Evolutionary conservation across 2,888 invertebrate species (phyloP), one percentile per base, ranked within the genome.

Genomic region (Molorchus minor): DNA sequence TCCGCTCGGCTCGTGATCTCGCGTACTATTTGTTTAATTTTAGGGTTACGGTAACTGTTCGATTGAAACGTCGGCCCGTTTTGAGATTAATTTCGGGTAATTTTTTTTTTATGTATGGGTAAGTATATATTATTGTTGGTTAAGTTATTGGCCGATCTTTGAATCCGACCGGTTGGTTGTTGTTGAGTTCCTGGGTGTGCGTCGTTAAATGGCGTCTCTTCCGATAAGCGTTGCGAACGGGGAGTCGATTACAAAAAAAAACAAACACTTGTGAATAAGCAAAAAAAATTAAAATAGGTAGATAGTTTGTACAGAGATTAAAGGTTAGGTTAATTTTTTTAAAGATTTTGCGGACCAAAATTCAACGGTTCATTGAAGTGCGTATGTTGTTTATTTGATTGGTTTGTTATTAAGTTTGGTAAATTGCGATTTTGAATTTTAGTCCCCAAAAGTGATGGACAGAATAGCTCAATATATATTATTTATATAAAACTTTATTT

Each of bases 251-350:
- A n/a, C n/a, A n/a, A n/a, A n/a, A n/a, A n/a, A n/a, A n/a, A n/a
- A 68, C 65, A 70, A 73, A 72, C 71, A 73, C 73, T 64, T 73
- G 73, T 73, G 71, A 72, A 72, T 72, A 72, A 60, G 56, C 30
- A 60, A 60, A 67, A 62, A 33, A 33, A 33, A 33, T 10, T n/a
- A 33, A 64, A 62, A 52, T 62, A 63, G 51, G 44, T 61, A 54
- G 58, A 65, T 69, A 68, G 69, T 64, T 71, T 73, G 73, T 73
- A 73, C 71, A 73, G 69, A 71, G 41, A 58, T 61, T 67, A 62
- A 58, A 62, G 63, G 55, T 64, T 70, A 70, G 67, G 63, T 65
- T 64, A 70, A 69, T 67, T 68, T 64, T 61, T 65, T 58, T 45
- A 58, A 64, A 58, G 36, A 52, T 61, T 65, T 63, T 65, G 65